Evolutionary conservation across 2,113 vertebrate genomes (phyloP).

Genomic region (Atlantisia rogersi): DNA sequence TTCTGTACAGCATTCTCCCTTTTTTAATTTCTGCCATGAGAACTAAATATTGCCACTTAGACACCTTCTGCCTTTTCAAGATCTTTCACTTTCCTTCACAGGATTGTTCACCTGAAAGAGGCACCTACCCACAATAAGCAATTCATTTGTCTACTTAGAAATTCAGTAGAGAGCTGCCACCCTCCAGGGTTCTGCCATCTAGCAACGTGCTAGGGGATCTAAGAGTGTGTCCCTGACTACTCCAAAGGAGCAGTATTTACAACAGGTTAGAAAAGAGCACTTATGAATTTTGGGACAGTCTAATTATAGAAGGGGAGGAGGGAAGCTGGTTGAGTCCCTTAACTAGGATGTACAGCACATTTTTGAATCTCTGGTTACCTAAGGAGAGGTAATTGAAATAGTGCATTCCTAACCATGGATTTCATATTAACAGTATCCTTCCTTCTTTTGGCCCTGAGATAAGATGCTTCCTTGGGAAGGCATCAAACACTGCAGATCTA

Average conservation of each 20-base stretch:
- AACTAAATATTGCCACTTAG: not conserved
- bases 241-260: not conserved
- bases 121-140: not conserved
- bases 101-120: not conserved
- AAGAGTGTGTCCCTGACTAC: not conserved
- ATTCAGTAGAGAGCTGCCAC: not conserved
- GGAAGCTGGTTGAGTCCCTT: not conserved
- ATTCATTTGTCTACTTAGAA: not conserved
- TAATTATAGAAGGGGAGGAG: not conserved
- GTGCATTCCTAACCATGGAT: not conserved
- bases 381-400: not conserved
- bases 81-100: not conserved
- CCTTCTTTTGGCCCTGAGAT: not conserved
- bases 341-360: not conserved
- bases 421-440: not conserved
- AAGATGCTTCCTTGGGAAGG: not conserved
- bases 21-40: not conserved
- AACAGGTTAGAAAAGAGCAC: not conserved
- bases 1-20: not conserved
- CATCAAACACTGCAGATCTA: accelerated
- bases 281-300: not conserved
- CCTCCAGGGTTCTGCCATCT: not conserved
- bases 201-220: not conserved
- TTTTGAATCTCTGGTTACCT: not conserved
- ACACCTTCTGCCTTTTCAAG: not conserved